Evolutionary conservation across 2,888 invertebrate species (phyloP), one percentile per base, ranked within the genome.

Genomic region (Folsomia candida): DNA sequence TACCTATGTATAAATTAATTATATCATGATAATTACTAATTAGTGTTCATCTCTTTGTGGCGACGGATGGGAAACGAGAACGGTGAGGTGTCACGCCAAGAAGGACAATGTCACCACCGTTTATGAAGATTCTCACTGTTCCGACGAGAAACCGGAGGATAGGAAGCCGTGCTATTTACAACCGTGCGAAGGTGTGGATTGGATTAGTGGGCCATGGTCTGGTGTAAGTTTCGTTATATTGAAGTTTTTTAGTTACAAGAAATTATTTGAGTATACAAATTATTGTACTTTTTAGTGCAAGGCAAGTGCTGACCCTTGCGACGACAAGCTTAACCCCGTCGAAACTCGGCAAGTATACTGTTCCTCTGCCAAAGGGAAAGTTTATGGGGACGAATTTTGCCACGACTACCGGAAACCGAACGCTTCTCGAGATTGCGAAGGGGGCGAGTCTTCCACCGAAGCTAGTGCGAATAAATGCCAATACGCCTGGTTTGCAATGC

Each of bases 161-260:
- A 89, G 90, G 76, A 88, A 89, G 81, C 73, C 85, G 18, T 97
- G 97, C 82, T 86, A 89, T 78, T 77, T 92, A 81, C 86, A 91
- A 62, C 93, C 94, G 0, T 97, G 96, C 81, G 92, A 91, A 71
- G 96, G 95, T 3, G 89, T 94, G 11, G 95, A 95, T 82, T 97
- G 95, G 94, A 88, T 94, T 66, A 84, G 89, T 6, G 89, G 93
- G 0, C 89, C 90, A 57, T 97, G 96, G 96, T 88, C 88, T 79
- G 93, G 94, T 79, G 96, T 96, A 85, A 88, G 88, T 84, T 22
- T 27, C 9, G 9, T 47, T 18, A 11, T 47, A 11, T 47, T 47
- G n/a, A n/a, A n/a, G n/a, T n/a, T n/a, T n/a, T n/a, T n/a, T n/a
- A n/a, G n/a, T n/a, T n/a, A n/a, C n/a, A n/a, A n/a, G n/a, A n/a